Evolutionary conservation across 2,113 vertebrate species (phyloP).

Genomic region (Natator depressus): DNA sequence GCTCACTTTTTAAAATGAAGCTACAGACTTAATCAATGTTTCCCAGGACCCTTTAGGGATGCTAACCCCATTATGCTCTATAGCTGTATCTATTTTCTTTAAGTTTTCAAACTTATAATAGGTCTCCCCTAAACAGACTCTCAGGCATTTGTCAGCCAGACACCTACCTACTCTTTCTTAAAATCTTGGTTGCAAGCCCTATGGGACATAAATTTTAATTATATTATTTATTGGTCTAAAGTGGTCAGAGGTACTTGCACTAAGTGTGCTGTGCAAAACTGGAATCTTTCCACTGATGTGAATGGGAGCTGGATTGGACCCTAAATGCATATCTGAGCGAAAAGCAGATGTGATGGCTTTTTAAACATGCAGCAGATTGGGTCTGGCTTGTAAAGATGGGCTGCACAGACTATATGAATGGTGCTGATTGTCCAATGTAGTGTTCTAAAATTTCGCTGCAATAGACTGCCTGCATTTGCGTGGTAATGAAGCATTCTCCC

Average conservation of each 20-base stretch:
- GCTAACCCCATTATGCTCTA: not conserved
- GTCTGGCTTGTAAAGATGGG: not conserved
- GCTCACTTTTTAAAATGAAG: not conserved
- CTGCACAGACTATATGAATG: not conserved
- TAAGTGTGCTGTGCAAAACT: not conserved
- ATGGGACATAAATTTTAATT: slow-evolving; percentile 32
- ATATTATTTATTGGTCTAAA: not conserved
- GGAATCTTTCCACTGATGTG: slow-evolving; percentile 22
- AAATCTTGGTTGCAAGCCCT: slow-evolving; percentile 35
- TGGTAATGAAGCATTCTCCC: not conserved
- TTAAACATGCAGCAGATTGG: not conserved
- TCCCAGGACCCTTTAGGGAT: not conserved
- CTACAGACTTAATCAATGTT: not conserved
- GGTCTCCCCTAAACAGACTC: not conserved
- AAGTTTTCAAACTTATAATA: not conserved
- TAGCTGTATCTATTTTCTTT: slow-evolving; percentile 30
- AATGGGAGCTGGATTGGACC: not conserved
- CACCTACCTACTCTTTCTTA: not conserved
- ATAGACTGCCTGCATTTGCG: not conserved
- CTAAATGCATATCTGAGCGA: not conserved
- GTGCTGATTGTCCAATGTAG: not conserved
- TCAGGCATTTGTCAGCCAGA: slow-evolving; percentile 9
- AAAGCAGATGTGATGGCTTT: not conserved
- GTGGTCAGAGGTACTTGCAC: not conserved
- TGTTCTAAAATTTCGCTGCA: not conserved